phyloP scores from a whole-genome alignment of 2,797 vertebrate species.

The Serranus cabrilla region DNA sequence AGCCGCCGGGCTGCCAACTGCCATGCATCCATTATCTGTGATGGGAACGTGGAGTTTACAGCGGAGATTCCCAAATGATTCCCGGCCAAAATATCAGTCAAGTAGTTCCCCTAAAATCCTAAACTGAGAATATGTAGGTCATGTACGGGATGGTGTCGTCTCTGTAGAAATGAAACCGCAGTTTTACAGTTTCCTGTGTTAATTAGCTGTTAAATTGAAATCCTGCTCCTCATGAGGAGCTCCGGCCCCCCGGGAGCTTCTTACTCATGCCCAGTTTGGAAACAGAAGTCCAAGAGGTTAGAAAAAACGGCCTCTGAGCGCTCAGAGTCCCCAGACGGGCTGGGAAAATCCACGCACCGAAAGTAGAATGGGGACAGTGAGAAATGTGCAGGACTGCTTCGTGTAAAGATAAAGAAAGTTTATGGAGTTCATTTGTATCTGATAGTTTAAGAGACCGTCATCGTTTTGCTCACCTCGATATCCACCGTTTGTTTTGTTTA shows the following conservation, averaged over 20 bases:
- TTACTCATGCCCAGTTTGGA: conserved; percentile 8
- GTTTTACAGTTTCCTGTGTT: not conserved
- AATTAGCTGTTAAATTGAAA: conserved; percentile 2
- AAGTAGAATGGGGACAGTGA: not conserved
- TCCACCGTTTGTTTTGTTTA: no score
- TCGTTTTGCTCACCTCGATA: no score
- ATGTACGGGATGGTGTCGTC: not conserved
- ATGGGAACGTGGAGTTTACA: conserved; percentile 8
- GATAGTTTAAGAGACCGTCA: no score
- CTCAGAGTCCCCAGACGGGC: conserved; percentile 27
- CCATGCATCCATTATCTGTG: conserved; percentile 4
- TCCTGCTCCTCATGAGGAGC: not conserved
- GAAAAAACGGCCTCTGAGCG: not conserved
- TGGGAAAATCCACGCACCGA: conserved; percentile 34
- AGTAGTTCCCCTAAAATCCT: not conserved
- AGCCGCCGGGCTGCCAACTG: conserved; percentile 17
- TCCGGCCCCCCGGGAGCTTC: not conserved
- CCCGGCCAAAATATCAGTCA: not conserved
- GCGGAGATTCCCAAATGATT: not conserved
- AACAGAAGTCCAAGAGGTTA: conserved; percentile 29
- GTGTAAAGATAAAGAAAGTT: no score
- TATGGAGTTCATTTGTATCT: no score
- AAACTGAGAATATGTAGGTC: not conserved
- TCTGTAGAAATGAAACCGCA: not conserved
- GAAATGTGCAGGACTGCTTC: not conserved